Evolutionary conservation across 2,113 vertebrate species (phyloP).

Genomic region (Apteryx owenii): DNA sequence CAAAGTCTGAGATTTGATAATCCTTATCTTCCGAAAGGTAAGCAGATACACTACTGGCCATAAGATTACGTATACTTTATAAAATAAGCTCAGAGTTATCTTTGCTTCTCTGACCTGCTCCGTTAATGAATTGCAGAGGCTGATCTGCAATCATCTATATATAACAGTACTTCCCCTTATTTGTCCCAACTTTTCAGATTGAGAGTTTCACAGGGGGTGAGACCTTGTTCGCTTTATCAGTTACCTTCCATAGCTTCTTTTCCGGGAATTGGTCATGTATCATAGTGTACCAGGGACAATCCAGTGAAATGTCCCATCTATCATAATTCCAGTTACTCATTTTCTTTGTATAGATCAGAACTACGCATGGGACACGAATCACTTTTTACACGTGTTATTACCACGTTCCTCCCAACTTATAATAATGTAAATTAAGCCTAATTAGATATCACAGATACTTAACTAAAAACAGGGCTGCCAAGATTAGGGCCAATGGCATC

Average conservation of each 20-base stretch:
- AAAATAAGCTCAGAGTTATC: background rate
- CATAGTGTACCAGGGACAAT: background rate
- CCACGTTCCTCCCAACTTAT: background rate
- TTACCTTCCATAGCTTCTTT: background rate
- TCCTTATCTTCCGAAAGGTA: slow-evolving; percentile 17
- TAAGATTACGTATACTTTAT: background rate
- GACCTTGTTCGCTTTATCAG: background rate
- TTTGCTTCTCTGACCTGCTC: background rate
- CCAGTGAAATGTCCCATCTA: background rate
- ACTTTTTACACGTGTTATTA: background rate
- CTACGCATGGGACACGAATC: background rate
- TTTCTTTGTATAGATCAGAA: background rate
- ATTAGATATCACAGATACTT: background rate
- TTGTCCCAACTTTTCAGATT: background rate
- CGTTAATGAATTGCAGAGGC: background rate
- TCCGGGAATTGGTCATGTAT: background rate
- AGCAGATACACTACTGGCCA: background rate
- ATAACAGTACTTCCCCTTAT: background rate
- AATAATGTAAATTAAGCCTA: background rate
- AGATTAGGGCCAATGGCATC: background rate
- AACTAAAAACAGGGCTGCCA: background rate
- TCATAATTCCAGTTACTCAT: background rate
- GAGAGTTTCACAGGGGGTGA: background rate
- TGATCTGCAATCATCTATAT: background rate
- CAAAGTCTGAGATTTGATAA: background rate